These are phyloP conservation scores for Stegana nigrithorax DNA, from an alignment of 2,888 invertebrate species.

Conservation along the genomic window DNA sequence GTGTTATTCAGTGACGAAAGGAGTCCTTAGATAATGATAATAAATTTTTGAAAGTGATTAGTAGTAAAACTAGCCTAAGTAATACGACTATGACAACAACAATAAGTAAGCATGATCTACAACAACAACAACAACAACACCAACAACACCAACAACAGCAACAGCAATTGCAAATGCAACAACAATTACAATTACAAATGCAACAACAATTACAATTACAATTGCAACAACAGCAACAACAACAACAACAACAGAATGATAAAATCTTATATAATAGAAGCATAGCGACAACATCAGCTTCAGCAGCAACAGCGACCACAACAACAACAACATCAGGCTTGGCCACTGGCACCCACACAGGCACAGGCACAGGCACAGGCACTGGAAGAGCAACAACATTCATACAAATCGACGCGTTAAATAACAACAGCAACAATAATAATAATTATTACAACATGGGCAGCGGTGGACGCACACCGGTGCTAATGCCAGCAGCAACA, in stretches of 20 bases:
- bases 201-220: constrained; percentile 47
- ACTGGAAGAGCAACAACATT: constrained; percentile 4
- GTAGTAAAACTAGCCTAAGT: constrained; percentile 69
- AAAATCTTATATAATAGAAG: constrained; percentile 8
- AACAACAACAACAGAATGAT: constrained; percentile 35
- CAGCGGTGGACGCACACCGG: constrained; percentile 5
- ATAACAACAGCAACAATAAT: constrained; percentile 31
- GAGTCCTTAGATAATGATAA: constrained; percentile 71
- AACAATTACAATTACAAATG: constrained; percentile 34
- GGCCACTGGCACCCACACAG: background rate
- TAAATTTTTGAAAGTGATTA: constrained; percentile 70
- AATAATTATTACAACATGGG: background rate
- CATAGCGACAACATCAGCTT: constrained; percentile 26
- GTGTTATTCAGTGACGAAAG: constrained; percentile 82
- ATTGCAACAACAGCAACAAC: constrained; percentile 57
- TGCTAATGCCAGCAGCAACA: constrained; percentile 25
- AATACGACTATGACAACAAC: constrained; percentile 69
- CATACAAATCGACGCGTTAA: constrained; percentile 10
- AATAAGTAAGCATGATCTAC: constrained; percentile 68
- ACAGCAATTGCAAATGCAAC: constrained; percentile 45
- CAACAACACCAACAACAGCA: constrained; percentile 47
- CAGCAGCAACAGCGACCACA: constrained; percentile 3
- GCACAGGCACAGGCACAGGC: no score
- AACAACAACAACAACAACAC: constrained; percentile 50
- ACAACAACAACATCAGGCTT: background rate